Conservation (phyloP, 1,140 invertebrate genomes). For the Melipona quadrifasciata region DNA sequence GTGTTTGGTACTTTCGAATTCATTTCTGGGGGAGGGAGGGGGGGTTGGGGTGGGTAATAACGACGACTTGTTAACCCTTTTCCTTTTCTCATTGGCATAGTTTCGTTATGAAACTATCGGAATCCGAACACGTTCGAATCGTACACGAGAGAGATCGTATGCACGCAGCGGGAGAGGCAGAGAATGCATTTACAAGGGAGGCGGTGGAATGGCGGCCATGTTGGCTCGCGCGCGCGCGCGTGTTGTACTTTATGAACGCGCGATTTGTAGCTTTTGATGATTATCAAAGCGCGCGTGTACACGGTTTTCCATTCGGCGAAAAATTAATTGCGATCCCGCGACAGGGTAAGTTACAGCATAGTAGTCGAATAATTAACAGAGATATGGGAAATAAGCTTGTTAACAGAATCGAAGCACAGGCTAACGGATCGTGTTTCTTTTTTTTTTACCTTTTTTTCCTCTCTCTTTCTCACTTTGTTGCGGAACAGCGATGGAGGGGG, state of each 20-base stretch:
- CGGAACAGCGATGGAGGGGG: not conserved
- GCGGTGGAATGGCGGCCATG: not conserved
- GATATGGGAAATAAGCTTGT: constrained; percentile 17
- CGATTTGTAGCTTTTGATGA: not conserved
- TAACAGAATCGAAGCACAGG: constrained; percentile 4
- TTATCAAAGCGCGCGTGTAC: constrained; percentile 2
- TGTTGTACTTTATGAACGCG: not conserved
- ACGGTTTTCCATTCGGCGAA: not conserved
- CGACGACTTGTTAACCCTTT: constrained; percentile 32
- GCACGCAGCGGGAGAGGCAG: not conserved
- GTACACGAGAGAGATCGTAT: not conserved
- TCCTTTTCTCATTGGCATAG: not conserved
- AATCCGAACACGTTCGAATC: not conserved
- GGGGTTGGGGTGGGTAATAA: too few relatives aligned
- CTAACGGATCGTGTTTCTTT: too few relatives aligned
- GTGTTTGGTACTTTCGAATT: constrained; percentile 32
- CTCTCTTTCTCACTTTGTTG: not conserved
- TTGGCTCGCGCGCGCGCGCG: not conserved
- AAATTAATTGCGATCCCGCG: constrained; percentile 1
- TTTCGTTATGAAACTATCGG: not conserved
- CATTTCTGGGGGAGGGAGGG: not conserved
- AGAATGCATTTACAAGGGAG: not conserved
- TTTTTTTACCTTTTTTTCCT: not conserved
- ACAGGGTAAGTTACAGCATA: not conserved
- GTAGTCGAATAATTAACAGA: constrained; percentile 14